These are phyloP conservation scores for Nymphalis c-album DNA, from an alignment of 2,888 invertebrate genomes.

Conservation along the genomic window DNA sequence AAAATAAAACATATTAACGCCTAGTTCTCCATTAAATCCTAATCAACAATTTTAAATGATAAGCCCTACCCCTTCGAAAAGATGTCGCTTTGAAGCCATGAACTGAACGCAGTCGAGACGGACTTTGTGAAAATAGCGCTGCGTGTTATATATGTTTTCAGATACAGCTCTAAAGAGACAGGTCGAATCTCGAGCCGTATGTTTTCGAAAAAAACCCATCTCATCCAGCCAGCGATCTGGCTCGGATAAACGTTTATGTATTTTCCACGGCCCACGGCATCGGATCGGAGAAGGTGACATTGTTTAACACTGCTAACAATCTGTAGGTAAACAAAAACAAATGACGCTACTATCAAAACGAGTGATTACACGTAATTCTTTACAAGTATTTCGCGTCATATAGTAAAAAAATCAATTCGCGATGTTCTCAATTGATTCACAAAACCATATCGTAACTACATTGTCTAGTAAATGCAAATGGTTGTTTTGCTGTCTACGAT, in stretches of 20 bases:
- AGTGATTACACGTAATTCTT: slow-evolving; percentile 19
- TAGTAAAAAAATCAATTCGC: slow-evolving; percentile 8
- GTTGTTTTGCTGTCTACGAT: slow-evolving; percentile 76
- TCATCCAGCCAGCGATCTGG: slow-evolving; percentile 90
- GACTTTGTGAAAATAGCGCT: slow-evolving; percentile 88
- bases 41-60: slow-evolving; percentile 40
- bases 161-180: slow-evolving; percentile 94
- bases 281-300: slow-evolving; percentile 76
- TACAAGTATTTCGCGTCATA: slow-evolving; percentile 11
- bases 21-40: background rate
- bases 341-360: slow-evolving; percentile 57
- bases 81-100: slow-evolving; percentile 83
- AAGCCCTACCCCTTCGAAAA: slow-evolving; percentile 83
- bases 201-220: slow-evolving; percentile 91
- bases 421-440: slow-evolving; percentile 17
- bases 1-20: slow-evolving; percentile 49
- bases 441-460: slow-evolving; percentile 77
- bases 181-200: slow-evolving; percentile 92
- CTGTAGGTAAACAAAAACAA: slow-evolving; percentile 80
- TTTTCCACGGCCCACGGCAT: slow-evolving; percentile 76
- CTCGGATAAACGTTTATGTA: slow-evolving; percentile 74
- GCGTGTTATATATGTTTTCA: slow-evolving; percentile 88
- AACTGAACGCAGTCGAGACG: slow-evolving; percentile 87
- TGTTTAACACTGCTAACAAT: slow-evolving; percentile 63
- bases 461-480: slow-evolving; percentile 70